Conservation (phyloP, 2,113 vertebrate genomes). For the Anolis carolinensis region DNA sequence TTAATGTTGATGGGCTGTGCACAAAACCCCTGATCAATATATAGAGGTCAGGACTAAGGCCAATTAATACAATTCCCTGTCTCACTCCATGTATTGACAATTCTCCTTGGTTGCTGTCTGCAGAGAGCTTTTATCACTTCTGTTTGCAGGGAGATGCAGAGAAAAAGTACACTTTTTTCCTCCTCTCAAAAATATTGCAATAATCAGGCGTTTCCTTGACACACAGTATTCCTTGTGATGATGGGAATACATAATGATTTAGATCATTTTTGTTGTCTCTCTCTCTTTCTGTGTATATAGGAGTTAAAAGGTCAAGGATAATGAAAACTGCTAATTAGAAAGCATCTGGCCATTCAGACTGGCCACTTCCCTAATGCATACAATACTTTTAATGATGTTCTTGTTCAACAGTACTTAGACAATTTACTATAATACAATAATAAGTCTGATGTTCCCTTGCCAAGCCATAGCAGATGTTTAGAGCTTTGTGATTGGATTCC, state of each 20-base stretch:
- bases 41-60: background rate
- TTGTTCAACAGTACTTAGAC: conserved; percentile 29
- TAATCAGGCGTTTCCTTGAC: background rate
- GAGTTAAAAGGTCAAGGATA: conserved; percentile 37
- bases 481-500: conserved; percentile 24
- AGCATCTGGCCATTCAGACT: conserved; percentile 30
- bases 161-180: background rate
- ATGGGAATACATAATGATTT: background rate
- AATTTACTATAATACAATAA: conserved; percentile 30
- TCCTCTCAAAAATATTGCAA: background rate
- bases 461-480: conserved; percentile 30
- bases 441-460: conserved; percentile 25
- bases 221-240: background rate
- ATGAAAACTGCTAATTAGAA: conserved; percentile 37
- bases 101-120: background rate
- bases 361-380: conserved; percentile 30
- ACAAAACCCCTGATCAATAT: background rate
- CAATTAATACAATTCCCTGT: background rate
- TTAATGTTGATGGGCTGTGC: background rate
- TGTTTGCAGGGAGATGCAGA: background rate
- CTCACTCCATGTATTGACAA: background rate
- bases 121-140: background rate
- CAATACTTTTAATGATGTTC: conserved; percentile 39
- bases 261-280: background rate
- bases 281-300: background rate